Evolutionary conservation across 2,888 invertebrate genomes (phyloP).

Genomic region (Schrankia costaestrigalis): DNA sequence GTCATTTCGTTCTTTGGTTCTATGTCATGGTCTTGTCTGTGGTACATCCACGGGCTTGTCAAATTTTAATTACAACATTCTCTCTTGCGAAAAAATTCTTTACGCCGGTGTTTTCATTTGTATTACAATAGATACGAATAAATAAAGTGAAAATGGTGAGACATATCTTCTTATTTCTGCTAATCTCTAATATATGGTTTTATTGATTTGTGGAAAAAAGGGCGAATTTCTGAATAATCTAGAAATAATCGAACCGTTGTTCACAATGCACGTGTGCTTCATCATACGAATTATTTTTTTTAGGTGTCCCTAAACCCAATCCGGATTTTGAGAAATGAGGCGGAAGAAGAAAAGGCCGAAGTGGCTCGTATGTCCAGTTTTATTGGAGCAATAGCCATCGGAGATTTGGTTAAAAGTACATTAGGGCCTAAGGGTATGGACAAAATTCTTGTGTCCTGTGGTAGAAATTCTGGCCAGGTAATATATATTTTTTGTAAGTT

Average conservation of each 20-base stretch:
- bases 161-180: too few relatives aligned
- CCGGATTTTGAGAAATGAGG: constrained; percentile 95
- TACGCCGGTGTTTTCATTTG: constrained; percentile 22
- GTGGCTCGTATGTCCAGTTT: constrained; percentile 98
- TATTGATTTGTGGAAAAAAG: too few relatives aligned
- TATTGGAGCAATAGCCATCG: constrained; percentile 99
- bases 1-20: too few relatives aligned
- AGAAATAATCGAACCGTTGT: constrained; percentile 42
- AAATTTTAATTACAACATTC: too few relatives aligned
- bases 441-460: constrained; percentile 91
- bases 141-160: constrained; percentile 38
- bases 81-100: too few relatives aligned
- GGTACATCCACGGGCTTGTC: too few relatives aligned
- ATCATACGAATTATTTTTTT: constrained; percentile 24
- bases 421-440: constrained; percentile 99
- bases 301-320: constrained; percentile 95
- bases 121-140: constrained; percentile 1
- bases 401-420: constrained; percentile 98
- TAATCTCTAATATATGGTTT: too few relatives aligned
- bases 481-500: not conserved
- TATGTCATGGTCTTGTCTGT: too few relatives aligned
- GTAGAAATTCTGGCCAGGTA: constrained; percentile 87
- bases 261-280: constrained; percentile 51
- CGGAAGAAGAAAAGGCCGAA: constrained; percentile 98
- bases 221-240: too few relatives aligned